Evolutionary conservation across 2,888 invertebrate species (phyloP).

Genomic region (Melolontha melolontha): DNA sequence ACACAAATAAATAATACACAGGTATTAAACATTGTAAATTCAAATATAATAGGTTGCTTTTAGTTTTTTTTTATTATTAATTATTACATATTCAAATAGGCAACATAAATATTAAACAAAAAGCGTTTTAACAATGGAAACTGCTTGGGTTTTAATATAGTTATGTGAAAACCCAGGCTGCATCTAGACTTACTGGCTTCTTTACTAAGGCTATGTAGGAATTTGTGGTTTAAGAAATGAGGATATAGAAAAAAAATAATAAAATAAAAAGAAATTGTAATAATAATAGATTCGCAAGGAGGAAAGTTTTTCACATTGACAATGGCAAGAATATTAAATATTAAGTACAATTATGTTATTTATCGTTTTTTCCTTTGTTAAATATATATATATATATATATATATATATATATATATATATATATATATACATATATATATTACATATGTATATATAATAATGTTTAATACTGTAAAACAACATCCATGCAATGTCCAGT

Average conservation of each 20-base stretch:
- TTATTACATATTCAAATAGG: slow-evolving; percentile 2
- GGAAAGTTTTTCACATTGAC: slow-evolving; percentile 35
- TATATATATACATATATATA: too few relatives aligned
- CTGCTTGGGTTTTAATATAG: slow-evolving; percentile 27
- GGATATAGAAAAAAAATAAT: slow-evolving; percentile 18
- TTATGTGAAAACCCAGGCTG: slow-evolving; percentile 25
- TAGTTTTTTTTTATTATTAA: too few relatives aligned
- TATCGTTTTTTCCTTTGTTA: too few relatives aligned
- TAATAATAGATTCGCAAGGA: background rate
- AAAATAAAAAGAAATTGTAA: slow-evolving; percentile 15
- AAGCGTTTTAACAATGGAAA: slow-evolving; percentile 39
- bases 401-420: background rate
- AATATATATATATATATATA: too few relatives aligned
- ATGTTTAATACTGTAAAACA: slow-evolving; percentile 38
- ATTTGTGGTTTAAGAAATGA: slow-evolving; percentile 30
- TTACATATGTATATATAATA: background rate
- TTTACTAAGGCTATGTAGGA: slow-evolving; percentile 43
- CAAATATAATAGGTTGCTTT: slow-evolving; percentile 11
- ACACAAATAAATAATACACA: slow-evolving; percentile 23
- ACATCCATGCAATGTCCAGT: background rate
- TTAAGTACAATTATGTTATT: slow-evolving; percentile 38
- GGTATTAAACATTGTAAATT: slow-evolving; percentile 13
- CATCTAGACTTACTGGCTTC: slow-evolving; percentile 43
- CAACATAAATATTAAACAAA: slow-evolving; percentile 42
- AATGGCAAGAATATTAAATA: slow-evolving; percentile 43